These are phyloP conservation scores for Reinhardtius hippoglossoides DNA, from an alignment of 2,113 vertebrate species.

Conservation along the genomic window DNA sequence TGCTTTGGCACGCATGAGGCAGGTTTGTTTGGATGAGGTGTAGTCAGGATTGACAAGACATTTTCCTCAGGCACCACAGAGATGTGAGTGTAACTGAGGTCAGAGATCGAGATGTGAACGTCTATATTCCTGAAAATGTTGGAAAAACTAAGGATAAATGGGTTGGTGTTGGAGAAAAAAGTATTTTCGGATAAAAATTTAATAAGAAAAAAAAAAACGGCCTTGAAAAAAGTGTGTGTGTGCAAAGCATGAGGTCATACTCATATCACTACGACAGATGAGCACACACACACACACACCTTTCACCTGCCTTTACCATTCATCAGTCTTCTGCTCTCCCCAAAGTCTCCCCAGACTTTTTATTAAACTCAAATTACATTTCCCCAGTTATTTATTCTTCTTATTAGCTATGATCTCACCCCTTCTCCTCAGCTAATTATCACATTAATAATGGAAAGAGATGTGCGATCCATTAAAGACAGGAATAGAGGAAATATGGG, in stretches of 20 bases:
- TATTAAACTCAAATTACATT: slow-evolving; percentile 82
- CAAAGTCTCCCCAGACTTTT: slow-evolving; percentile 58
- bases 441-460: slow-evolving; percentile 82
- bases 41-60: neutral
- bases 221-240: slow-evolving; percentile 3
- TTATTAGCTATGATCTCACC: slow-evolving; percentile 79
- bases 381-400: slow-evolving; percentile 79
- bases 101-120: slow-evolving; percentile 24
- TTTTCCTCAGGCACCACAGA: neutral
- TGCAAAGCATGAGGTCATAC: slow-evolving; percentile 61
- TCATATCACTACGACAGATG: slow-evolving; percentile 14
- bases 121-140: slow-evolving; percentile 13
- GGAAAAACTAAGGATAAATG: slow-evolving; percentile 18
- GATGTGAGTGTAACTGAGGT: slow-evolving; percentile 13
- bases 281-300: slow-evolving; percentile 20
- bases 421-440: slow-evolving; percentile 77
- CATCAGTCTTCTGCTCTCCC: slow-evolving; percentile 54
- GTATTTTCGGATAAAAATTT: slow-evolving; percentile 31
- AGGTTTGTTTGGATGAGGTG: neutral
- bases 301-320: slow-evolving; percentile 41
- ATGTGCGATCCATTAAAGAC: slow-evolving; percentile 64
- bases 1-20: neutral
- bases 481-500: slow-evolving; percentile 60
- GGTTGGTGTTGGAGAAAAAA: neutral
- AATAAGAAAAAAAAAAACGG: neutral